phyloP scores from a whole-genome alignment of 2,113 vertebrate genomes.

The Tachysurus vachellii region DNA sequence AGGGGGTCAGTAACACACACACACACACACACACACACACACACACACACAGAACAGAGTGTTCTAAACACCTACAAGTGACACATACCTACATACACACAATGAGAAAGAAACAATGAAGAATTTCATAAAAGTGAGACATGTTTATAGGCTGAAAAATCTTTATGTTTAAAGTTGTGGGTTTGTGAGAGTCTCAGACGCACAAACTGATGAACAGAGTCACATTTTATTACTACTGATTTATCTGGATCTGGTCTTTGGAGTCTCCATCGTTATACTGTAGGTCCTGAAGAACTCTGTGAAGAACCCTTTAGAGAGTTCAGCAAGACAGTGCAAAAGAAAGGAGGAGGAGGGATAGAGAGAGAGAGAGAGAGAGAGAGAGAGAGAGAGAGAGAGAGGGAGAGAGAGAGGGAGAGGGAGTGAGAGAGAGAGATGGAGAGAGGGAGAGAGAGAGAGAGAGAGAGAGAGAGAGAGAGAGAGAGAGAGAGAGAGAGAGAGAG shows the following conservation, averaged over 20 bases:
- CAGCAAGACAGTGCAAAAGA: too few species aligned
- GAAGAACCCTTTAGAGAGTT: neutral
- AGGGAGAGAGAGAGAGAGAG: neutral
- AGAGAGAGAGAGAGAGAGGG: neutral
- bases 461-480: too few species aligned
- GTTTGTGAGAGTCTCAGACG: neutral
- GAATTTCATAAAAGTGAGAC: neutral
- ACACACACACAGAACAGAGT: neutral
- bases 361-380: neutral
- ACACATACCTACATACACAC: neutral
- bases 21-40: conserved; percentile 30
- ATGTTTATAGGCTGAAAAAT: neutral
- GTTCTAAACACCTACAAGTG: neutral
- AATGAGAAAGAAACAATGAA: neutral
- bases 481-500: too few species aligned
- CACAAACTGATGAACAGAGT: neutral
- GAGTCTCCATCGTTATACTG: neutral
- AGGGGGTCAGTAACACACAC: conserved; percentile 6
- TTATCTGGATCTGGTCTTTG: neutral
- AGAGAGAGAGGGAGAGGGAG: neutral
- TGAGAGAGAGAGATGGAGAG: neutral
- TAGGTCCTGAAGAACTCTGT: neutral
- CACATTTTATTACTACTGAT: neutral
- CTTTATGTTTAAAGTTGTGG: neutral
- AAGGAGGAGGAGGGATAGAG: neutral